Base-by-base conservation (phyloP, 2,888 invertebrate genomes). In the Parapristionchus giblindavisi region DNA sequence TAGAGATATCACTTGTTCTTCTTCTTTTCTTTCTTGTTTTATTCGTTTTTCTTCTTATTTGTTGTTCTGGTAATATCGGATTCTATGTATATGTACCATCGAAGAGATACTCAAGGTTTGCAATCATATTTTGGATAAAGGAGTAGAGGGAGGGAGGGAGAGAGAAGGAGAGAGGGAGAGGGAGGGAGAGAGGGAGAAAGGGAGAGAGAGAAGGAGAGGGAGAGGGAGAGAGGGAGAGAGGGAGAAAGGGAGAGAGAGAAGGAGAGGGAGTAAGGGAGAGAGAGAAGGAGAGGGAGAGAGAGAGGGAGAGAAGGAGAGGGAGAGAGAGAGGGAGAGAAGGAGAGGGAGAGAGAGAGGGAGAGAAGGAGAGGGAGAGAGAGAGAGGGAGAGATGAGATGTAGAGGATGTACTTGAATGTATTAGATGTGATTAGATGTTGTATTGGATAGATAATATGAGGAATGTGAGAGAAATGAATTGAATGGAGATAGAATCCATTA, bases 61-160 rank as follows among this genome's bases (percentile, higher is more conserved):
- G 73, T 36, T 73, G 73, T 27, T 73, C 73, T 6, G 73, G 73
- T 32, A 73, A 73, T 38, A 61, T 73, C 51, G 73, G 73, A 38
- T 73, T 73, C 61, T 73, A 73, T 51, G 73, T 73, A 14, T 34
- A 29, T 29, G 60, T 73, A 3, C 73, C 73, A 5, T 51, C 60
- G 6, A 73, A 73, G 51, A 43, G 61, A 60, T 61, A 73, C 61
- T 52, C 73, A 17, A 73, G 73, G 73, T 73, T 6, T 21, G 29
- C 8, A 6, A 17, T n/a, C n/a, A n/a, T n/a, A n/a, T n/a, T n/a
- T n/a, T n/a, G n/a, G n/a, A n/a, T n/a, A 48, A 48, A 21, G 11
- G 48, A 21, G 48, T 11, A 21, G 48, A 48, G 14, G 48, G 48
- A 48, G 48, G 48, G 48, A 48, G 48, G 21, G 48, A 48, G 14